Conservation (phyloP, 2,113 vertebrate species). For the Eurypyga helias region DNA sequence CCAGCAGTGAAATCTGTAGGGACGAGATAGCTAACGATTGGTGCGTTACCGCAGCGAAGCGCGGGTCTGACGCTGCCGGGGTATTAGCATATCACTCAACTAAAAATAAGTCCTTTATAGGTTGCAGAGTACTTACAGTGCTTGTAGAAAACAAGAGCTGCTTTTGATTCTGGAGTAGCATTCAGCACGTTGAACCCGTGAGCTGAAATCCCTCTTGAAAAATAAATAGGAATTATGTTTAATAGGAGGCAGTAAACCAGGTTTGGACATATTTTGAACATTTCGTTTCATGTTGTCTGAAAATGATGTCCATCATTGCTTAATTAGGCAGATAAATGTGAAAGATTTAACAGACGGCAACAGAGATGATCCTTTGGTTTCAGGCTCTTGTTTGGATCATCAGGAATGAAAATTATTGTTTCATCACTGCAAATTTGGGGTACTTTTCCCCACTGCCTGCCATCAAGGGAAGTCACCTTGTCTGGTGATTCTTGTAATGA, state of each 20-base stretch:
- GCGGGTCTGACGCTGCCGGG: neutral
- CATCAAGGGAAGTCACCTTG: neutral
- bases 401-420: neutral
- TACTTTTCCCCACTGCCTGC: neutral
- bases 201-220: neutral
- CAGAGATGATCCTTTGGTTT: neutral
- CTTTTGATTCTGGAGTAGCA: neutral
- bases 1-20: neutral
- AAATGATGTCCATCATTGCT: neutral
- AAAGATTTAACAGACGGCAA: neutral
- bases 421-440: fast-evolving
- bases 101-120: neutral
- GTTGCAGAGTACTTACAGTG: neutral
- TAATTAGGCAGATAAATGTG: neutral
- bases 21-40: no score
- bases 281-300: neutral
- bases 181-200: neutral
- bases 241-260: neutral
- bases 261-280: neutral
- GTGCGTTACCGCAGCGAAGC: neutral
- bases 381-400: neutral
- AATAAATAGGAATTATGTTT: neutral
- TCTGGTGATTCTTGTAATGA: neutral
- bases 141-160: constrained; percentile 6
- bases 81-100: neutral